Evolutionary conservation across 92 coral and sea anemone species (phyloP), one percentile per base, ranked within the genome.

Genomic region (Paragorgia papillata): DNA sequence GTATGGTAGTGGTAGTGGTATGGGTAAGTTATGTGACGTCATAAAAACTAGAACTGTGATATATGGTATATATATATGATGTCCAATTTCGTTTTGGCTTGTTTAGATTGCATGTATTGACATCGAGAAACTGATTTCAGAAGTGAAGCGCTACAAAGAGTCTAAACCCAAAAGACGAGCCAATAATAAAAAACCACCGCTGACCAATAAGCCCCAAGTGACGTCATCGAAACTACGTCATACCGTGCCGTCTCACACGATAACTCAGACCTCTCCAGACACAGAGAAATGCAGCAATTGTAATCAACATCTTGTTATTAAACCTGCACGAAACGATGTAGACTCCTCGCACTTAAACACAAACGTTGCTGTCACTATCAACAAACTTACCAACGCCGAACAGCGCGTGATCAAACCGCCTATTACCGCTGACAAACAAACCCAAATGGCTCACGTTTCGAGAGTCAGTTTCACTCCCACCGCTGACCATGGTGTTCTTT

Each of bases 331-430:
- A 6, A 39, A 41, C 15, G 10, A 31, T 1, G 28, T 35, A 44
- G 33, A 26, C 14, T 46, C 75, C 14, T 68, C 75, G 0, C 59
- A 59, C 15, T n/a, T 46, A 15, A 46, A 46, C 60, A 68, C 75
- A 4, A 68, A 68, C n/a, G 75, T 68, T 68, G 75, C 75, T 68
- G 75, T 68, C 1, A 68, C 75, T 13, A 68, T 68, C n/a, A 68
- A 46, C 25, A 54, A 57, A 49, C 25, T 2, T 9, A 68, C 0
- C 25, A 48, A 22, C 59, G 28, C 37, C 3, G 1, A 31, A 12
- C 53, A 6, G 12, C n/a, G 21, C 14, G 37, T 21, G 0, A 13
- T 34, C 34, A 44, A 44, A 49, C 39, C 10, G 30, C 7, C 71
- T 21, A 26, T 19, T 31, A 2, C 49, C 44, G n/a, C 2, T 15